Base-by-base conservation (phyloP, 92 coral and sea anemone genomes). In the Epizoanthus scotinus region DNA sequence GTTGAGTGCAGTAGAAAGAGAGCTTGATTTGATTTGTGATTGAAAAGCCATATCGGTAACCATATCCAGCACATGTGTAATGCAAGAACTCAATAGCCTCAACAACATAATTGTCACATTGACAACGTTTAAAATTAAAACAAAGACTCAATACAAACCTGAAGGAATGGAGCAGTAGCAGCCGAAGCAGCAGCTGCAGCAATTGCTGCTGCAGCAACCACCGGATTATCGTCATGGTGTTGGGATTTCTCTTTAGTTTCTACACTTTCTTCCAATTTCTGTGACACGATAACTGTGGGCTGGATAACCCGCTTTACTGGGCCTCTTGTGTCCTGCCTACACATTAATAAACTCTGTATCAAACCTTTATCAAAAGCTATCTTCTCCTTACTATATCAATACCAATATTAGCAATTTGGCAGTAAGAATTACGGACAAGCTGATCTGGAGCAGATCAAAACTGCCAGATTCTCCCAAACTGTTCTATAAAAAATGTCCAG, bases 151-250 rank as follows among this genome's bases (percentile, higher is more conserved):
- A 6, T 44, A 44, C 52, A 8, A 74, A 95, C 98, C 91, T 95
- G 97, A 77, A 95, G 84, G 73, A 89, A 91, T 57, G 98, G 93
- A 66, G 89, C 95, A 18, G 93, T 95, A 12, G 91, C 94, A 29
- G 94, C 90, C n/a, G 97, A 87, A 6, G 93, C 96, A 1, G 96
- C 98, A 27, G 94, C 91, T 44, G 91, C 93, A 27, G 96, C 98
- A 89, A 89, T 91, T 19, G 95, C 94, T 2, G 96, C 93, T 31
- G 97, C 90, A 31, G 88, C 90, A 22, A 59, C 92, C 66, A 90
- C 89, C 61, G 85, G 89, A 72, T 86, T 91, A 8, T 85, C 88
- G 15, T 71, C 77, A 3, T 57, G 38, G 15, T 59, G 67, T 52
- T 72, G 86, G 3, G 68, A 26, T 25, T 67, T 75, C 9, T 83